phyloP scores from a whole-genome alignment of 2,888 invertebrate genomes.

The Dorcus hopei region DNA sequence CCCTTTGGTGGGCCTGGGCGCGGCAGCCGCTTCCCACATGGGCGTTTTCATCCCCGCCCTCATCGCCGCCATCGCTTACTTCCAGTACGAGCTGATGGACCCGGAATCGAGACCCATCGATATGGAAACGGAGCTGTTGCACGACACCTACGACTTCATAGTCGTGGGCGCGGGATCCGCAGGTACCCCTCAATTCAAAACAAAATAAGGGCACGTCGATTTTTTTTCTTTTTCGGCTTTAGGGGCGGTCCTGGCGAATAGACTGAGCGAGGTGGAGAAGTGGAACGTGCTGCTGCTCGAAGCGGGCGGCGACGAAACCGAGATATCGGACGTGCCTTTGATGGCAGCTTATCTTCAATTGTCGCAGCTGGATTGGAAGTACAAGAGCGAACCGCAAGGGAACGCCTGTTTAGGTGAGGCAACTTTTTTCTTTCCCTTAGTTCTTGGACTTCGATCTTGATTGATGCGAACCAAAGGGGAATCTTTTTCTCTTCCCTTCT shows the following conservation, averaged over 20 bases:
- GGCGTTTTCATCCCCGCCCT: constrained; percentile 82
- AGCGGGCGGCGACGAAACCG: constrained; percentile 88
- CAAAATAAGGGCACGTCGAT: not conserved
- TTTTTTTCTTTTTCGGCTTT: constrained; percentile 23
- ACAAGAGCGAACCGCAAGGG: constrained; percentile 86
- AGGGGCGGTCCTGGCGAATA: constrained; percentile 83
- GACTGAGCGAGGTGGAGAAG: constrained; percentile 72
- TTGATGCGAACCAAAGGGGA: too few species aligned
- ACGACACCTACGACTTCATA: constrained; percentile 78
- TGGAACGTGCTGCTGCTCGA: constrained; percentile 81
- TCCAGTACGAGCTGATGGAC: constrained; percentile 80
- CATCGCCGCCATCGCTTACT: constrained; percentile 81
- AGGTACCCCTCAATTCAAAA: constrained; percentile 49
- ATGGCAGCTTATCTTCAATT: constrained; percentile 84
- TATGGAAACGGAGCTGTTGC: constrained; percentile 61
- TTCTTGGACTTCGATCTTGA: not conserved
- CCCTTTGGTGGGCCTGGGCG: constrained; percentile 66
- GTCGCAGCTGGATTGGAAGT: constrained; percentile 87
- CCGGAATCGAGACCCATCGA: constrained; percentile 78
- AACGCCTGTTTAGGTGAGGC: constrained; percentile 72
- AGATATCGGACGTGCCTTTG: constrained; percentile 84
- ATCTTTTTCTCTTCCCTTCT: too few species aligned
- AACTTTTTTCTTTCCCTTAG: not conserved
- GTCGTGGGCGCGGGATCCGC: constrained; percentile 85
- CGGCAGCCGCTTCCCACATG: constrained; percentile 64